Evolutionary conservation across 1,140 invertebrate genomes (phyloP), one percentile per base, ranked within the genome.

Genomic region (Leptinotarsa texana): DNA sequence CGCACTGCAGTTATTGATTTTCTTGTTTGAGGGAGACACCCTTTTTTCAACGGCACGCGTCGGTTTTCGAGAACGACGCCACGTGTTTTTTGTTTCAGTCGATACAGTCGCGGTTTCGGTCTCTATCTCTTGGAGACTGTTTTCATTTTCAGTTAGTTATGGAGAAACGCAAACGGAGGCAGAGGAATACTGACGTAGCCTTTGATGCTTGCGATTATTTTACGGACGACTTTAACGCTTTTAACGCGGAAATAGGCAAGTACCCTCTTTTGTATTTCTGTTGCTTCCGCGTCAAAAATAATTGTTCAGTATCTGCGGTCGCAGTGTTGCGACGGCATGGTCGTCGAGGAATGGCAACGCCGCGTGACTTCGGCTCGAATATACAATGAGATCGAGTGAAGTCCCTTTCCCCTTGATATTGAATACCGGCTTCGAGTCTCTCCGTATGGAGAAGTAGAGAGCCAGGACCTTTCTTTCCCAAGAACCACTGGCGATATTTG

Each of bases 191-290:
- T 81, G 91, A 92, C 76, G 82, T 87, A 13, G 91, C 91, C 3
- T 88, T 90, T 75, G 91, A 92, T 72, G 91, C 89, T 24, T 90
- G 89, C 67, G 89, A 90, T 81, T 92, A 92, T 85, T 92, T 92
- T 78, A 86, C 88, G 13, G 89, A 92, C 83, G 91, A 92, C 81
- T 87, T 89, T 51, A 73, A 63, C 57, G 72, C 78, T 73, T 81
- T 80, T 75, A 81, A 74, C 77, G 47, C 72, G 13, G 72, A 80
- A 70, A 69, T 70, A 79, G 82, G 82, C 80, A 80, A 83, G 79
- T 78, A 80, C 74, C 22, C 21, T 65, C 8, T 42, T 0, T 42
- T 42, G 33, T 42, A 11, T 42, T 42, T 42, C 33, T 42, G 33
- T 42, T 42, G 33, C 33, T 42, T 42, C 33, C 33, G 33, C 33